Evolutionary conservation across 2,113 vertebrate genomes (phyloP).

Genomic region (Notiomystis cincta): DNA sequence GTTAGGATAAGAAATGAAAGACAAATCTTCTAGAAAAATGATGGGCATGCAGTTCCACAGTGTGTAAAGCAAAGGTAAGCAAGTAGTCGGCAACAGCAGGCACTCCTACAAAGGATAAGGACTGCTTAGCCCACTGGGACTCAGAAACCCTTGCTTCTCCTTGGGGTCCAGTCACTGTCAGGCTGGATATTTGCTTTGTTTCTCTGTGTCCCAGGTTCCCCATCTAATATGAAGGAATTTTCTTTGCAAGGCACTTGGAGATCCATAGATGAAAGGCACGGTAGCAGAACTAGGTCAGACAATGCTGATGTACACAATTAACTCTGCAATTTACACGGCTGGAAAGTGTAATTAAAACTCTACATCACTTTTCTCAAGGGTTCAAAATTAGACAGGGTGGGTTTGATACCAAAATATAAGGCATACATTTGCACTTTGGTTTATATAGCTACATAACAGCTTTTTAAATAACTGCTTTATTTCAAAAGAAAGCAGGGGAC

Average conservation of each 20-base stretch:
- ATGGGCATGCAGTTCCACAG: not conserved
- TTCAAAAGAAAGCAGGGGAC: slow-evolving; percentile 18
- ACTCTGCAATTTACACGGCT: slow-evolving; percentile 25
- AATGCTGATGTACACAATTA: not conserved
- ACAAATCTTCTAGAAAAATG: not conserved
- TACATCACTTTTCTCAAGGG: not conserved
- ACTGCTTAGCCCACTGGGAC: not conserved
- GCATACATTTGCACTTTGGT: not conserved
- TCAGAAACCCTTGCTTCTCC: not conserved
- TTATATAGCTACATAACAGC: not conserved
- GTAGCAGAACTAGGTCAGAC: slow-evolving; percentile 51
- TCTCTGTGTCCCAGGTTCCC: not conserved
- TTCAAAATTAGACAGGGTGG: not conserved
- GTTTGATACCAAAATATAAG: not conserved
- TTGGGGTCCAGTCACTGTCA: not conserved
- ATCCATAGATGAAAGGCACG: not conserved
- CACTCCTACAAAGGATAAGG: not conserved
- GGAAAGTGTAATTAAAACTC: slow-evolving; percentile 26
- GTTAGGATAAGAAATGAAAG: not conserved
- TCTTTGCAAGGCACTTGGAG: not conserved
- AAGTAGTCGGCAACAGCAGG: not conserved
- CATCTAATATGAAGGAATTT: not conserved
- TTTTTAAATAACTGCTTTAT: not conserved
- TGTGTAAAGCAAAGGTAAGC: not conserved
- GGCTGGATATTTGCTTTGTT: not conserved